Evolutionary conservation across 2,797 vertebrate species (phyloP).

Genomic region (Peromyscus aztecus): DNA sequence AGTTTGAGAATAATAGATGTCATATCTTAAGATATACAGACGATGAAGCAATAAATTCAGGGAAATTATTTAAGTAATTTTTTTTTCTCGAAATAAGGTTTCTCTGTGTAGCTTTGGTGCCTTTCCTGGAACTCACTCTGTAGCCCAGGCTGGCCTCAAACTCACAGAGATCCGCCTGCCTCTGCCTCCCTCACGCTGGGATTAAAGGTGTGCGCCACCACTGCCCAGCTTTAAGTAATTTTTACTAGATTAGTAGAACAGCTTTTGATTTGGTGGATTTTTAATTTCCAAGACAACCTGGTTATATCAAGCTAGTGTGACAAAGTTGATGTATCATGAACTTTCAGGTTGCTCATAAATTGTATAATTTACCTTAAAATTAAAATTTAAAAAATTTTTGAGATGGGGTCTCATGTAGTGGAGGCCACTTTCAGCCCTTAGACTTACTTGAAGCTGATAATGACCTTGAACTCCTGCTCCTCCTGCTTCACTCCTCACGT

Average conservation of each 20-base stretch:
- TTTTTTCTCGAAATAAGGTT: too few species aligned
- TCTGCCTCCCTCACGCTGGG: too few species aligned
- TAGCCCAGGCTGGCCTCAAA: too few species aligned
- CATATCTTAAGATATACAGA: slow-evolving; percentile 16
- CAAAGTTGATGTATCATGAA: not conserved
- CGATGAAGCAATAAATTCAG: slow-evolving; percentile 58
- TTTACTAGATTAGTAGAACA: slow-evolving; percentile 27
- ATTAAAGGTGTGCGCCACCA: too few species aligned
- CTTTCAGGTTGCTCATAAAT: slow-evolving; percentile 30
- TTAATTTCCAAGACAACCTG: not conserved
- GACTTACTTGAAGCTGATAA: not conserved
- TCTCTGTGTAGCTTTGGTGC: too few species aligned
- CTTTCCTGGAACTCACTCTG: too few species aligned
- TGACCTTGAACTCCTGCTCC: not conserved
- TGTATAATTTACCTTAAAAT: not conserved
- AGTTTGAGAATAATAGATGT: slow-evolving; percentile 79
- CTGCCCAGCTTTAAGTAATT: slow-evolving; percentile 29
- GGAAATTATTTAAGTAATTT: slow-evolving; percentile 53
- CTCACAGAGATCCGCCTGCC: too few species aligned
- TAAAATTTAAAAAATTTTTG: not conserved
- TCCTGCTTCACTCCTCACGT: not conserved
- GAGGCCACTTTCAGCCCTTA: too few species aligned
- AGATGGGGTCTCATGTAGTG: not conserved
- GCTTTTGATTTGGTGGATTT: slow-evolving; percentile 41
- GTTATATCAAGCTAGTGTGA: not conserved